Base-by-base conservation (phyloP, 2,888 invertebrate species). In the Griposia aprilina region DNA sequence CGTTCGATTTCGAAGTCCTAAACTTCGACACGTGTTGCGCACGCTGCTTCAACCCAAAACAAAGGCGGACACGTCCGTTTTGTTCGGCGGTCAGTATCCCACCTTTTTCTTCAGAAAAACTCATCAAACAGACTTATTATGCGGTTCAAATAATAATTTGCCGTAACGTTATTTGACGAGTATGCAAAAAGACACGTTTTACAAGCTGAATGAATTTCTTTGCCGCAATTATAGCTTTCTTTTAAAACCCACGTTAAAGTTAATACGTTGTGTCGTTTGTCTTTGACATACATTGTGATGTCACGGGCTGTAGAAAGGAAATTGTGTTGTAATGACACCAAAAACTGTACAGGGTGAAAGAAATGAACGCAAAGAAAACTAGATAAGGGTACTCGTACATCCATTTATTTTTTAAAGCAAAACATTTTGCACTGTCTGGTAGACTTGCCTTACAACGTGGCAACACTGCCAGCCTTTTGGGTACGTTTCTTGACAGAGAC, bases 241-340 rank as follows among this genome's bases (percentile, higher is more conserved):
- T 50, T 74, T 45, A 10, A 30, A 66, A 60, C 30, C 41, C 78
- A 66, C 11, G 36, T 60, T 55, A 48, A 60, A 67, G 2, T 73
- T 15, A 10, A 71, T 10, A 48, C 26, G 13, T 60, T 26, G 20
- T 60, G 23, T 50, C n/a, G 60, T 78, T 67, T 73, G 63, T 60
- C 45, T 73, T 66, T 36, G 41, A 76, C 66, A 52, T 74, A 67
- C 48, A 41, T 52, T 52, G 36, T 80, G 73, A 80, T 60, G 60
- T 67, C 55, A 73, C 48, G 30, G 36, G 45, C 17, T 17, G 10
- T 26, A 5, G 52, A 48, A 36, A 55, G 52, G 26, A 72, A 73
- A 73, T 65, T 78, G 73, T 60, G 23, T 45, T 45, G 26, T 66
- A 30, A 59, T 65, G 36, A 45, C 23, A 26, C 50, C 15, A 30